These are phyloP conservation scores for Drosophila burlai DNA, from an alignment of 1,140 invertebrate genomes.

Conservation along the genomic window DNA sequence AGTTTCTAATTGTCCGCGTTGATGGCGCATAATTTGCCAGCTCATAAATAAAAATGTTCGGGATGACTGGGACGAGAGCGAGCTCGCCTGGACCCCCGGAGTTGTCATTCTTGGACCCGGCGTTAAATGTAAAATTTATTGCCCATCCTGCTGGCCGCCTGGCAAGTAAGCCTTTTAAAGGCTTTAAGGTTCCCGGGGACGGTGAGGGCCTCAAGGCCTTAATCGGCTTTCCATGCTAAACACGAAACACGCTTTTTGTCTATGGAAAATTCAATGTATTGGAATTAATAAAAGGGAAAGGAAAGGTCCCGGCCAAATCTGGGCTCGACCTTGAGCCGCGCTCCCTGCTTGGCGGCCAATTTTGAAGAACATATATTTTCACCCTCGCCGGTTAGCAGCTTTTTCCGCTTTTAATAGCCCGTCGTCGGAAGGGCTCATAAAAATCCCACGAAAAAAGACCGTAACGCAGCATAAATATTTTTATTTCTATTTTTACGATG, in stretches of 20 bases:
- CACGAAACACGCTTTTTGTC: slow-evolving; percentile 74
- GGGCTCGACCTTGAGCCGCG: slow-evolving; percentile 44
- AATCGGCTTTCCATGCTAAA: slow-evolving; percentile 75
- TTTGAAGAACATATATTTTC: slow-evolving; percentile 51
- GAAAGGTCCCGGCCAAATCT: slow-evolving; percentile 52
- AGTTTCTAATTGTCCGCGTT: slow-evolving; percentile 63
- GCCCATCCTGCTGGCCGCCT: slow-evolving; percentile 30
- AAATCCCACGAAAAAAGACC: slow-evolving; percentile 25
- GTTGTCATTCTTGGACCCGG: slow-evolving; percentile 26
- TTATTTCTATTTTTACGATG: slow-evolving; percentile 81
- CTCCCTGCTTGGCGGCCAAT: slow-evolving; percentile 52
- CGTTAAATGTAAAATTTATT: slow-evolving; percentile 53
- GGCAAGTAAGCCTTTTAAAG: slow-evolving; percentile 62
- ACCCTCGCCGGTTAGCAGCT: slow-evolving; percentile 16
- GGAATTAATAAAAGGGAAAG: slow-evolving; percentile 71
- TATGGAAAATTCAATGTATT: slow-evolving; percentile 79
- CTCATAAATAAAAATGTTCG: slow-evolving; percentile 74
- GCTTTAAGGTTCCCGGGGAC: slow-evolving; percentile 47
- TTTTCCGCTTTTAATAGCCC: slow-evolving; percentile 70
- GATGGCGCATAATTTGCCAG: slow-evolving; percentile 72
- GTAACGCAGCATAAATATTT: slow-evolving; percentile 76
- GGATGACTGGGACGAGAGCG: not conserved
- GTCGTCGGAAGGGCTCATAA: slow-evolving; percentile 52
- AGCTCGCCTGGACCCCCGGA: slow-evolving; percentile 12
- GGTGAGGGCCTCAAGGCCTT: slow-evolving; percentile 41